These are phyloP conservation scores for Tamias sibiricus DNA, from an alignment of 2,113 vertebrate species.

Conservation along the genomic window DNA sequence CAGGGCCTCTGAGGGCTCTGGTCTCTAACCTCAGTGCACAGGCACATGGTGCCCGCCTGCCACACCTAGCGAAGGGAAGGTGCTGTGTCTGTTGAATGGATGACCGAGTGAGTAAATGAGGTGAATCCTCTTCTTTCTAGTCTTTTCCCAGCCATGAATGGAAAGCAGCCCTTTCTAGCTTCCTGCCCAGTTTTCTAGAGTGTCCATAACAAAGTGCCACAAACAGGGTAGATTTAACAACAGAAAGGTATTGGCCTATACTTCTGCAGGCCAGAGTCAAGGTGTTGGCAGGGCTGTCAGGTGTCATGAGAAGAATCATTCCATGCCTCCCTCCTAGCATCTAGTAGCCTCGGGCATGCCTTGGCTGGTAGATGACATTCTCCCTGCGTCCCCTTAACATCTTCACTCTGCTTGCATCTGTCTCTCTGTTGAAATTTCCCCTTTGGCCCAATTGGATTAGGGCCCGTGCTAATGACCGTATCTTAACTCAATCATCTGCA, in stretches of 20 bases:
- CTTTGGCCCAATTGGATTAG: neutral
- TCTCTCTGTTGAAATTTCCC: neutral
- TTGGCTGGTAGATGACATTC: neutral
- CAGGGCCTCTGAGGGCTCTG: too few relatives aligned
- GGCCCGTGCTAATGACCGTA: neutral
- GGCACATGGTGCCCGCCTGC: too few relatives aligned
- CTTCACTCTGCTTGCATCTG: neutral
- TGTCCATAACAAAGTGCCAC: neutral
- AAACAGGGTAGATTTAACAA: neutral
- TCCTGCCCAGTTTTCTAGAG: neutral
- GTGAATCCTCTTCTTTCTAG: neutral
- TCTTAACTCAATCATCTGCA: neutral
- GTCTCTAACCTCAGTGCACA: neutral
- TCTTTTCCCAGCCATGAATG: neutral
- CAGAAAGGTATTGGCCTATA: neutral
- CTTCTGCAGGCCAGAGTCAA: neutral
- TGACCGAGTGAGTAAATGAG: neutral
- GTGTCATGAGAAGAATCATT: neutral
- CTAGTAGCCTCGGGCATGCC: neutral
- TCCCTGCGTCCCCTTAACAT: neutral
- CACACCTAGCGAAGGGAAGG: neutral
- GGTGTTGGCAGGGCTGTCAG: neutral
- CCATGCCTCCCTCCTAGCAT: neutral
- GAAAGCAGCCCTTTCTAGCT: neutral
- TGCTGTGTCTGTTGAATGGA: neutral